phyloP scores from a whole-genome alignment of 2,888 invertebrate genomes.

The Patella pellucida region DNA sequence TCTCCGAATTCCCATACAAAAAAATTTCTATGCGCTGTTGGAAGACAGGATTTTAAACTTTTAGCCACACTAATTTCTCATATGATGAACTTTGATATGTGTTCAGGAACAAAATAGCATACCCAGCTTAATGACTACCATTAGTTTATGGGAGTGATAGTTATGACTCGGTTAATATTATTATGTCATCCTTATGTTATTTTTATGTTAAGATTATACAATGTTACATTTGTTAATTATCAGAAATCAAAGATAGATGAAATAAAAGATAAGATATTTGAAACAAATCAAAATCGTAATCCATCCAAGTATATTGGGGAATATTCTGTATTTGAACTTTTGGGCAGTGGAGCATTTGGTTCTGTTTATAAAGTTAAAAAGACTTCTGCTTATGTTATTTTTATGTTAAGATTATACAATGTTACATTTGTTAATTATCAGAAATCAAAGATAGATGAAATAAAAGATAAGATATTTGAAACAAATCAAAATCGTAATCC shows the following conservation, averaged over 20 bases:
- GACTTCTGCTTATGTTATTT: conserved; percentile 48
- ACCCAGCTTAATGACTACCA: too few relatives aligned
- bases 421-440: conserved; percentile 32
- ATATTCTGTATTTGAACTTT: conserved; percentile 71
- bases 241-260: conserved; percentile 59
- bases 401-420: background rate
- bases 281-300: conserved; percentile 64
- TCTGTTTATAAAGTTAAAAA: conserved; percentile 72
- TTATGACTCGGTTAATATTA: background rate
- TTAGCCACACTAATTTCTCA: too few relatives aligned
- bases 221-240: conserved; percentile 16
- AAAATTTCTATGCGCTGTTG: too few relatives aligned
- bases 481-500: conserved; percentile 66
- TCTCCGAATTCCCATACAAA: too few relatives aligned
- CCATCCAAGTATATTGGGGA: conserved; percentile 68
- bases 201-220: background rate
- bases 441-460: conserved; percentile 57
- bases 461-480: conserved; percentile 59
- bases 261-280: conserved; percentile 60
- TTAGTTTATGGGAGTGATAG: too few relatives aligned
- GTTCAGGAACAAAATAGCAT: too few relatives aligned
- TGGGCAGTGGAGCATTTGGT: conserved; percentile 73
- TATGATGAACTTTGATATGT: too few relatives aligned
- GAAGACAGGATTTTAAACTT: too few relatives aligned
- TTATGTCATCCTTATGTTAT: background rate